phyloP scores from a whole-genome alignment of 2,113 vertebrate genomes.

The Talpa occidentalis region DNA sequence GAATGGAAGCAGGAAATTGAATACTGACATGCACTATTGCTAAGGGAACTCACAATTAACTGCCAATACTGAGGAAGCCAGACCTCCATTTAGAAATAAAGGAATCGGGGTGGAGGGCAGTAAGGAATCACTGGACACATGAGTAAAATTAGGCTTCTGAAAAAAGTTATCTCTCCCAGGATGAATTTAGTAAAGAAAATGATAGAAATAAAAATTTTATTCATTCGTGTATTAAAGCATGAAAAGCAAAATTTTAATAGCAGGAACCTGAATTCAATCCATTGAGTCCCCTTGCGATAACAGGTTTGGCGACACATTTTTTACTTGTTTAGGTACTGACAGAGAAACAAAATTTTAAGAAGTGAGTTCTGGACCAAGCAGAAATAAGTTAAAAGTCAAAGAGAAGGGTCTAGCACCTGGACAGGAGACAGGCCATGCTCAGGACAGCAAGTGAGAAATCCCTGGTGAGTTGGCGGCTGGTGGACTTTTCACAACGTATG shows the following conservation, averaged over 20 bases:
- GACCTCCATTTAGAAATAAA: not conserved
- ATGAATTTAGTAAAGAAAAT: not conserved
- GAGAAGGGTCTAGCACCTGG: not conserved
- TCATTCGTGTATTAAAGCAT: not conserved
- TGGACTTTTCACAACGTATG: not conserved
- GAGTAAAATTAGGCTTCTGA: not conserved
- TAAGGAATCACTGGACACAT: no score
- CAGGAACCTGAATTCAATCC: not conserved
- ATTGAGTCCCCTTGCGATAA: not conserved
- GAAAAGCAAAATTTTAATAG: not conserved
- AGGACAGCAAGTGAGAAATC: not conserved
- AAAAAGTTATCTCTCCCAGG: not conserved
- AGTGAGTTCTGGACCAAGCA: not conserved
- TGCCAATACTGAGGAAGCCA: not conserved
- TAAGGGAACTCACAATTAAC: not conserved
- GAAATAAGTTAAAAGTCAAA: not conserved
- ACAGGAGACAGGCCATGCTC: not conserved
- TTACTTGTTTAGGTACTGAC: not conserved
- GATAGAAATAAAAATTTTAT: not conserved
- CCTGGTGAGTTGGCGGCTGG: no score
- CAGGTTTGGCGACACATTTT: not conserved
- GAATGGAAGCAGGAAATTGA: slow-evolving; percentile 14
- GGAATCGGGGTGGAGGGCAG: not conserved
- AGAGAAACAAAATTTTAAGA: not conserved
- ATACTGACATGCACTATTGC: not conserved